Evolutionary conservation across 2,797 vertebrate species (phyloP), one percentile per base, ranked within the genome.

Genomic region (Leucoraja ocellata): DNA sequence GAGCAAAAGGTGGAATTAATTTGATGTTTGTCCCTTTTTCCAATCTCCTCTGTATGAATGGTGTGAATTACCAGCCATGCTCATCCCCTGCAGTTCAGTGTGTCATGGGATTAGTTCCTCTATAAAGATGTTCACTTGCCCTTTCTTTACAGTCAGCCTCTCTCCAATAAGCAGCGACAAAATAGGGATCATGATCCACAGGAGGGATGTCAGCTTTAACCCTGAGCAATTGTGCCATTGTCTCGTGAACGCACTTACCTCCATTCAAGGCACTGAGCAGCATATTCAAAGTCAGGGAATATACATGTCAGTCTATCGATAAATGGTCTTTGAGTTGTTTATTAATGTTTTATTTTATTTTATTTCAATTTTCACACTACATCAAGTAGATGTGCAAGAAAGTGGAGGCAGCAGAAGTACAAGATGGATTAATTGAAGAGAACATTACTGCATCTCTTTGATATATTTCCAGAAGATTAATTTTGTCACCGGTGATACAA

Each of bases 1-100:
- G 90, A 92, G 68, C 90, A 92, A 92, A 92, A 92, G 90, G 90
- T 92, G 90, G 90, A 92, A 92, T 92, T 73, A 92, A 92, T 92
- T 92, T 92, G 71, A 92, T 92, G 90, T 92, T 92, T 92, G 90
- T 92, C 90, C 90, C 71, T 39, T 92, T 92, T 92, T 92, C 90
- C 90, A 92, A 92, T 92, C 90, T 92, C 71, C 90, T 92, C n/a
- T 92, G 90, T 92, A 76, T 92, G 90, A 74, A 92, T 76, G 90
- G 90, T 92, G 71, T 92, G 90, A 92, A 92, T 92, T 92, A 92
- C 90, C 90, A 92, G 71, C 90, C 71, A 25, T 76, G 65, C 71
- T 92, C 71, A 92, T 76, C 71, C 71, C 90, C 39, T 92, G 90
- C 90, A 92, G 90, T 92, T 92, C 90, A 92, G 90, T 46, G 71